These are phyloP conservation scores for Lepidocolaptes lacrymiger DNA, from an alignment of 2,797 vertebrate genomes.

Conservation along the genomic window DNA sequence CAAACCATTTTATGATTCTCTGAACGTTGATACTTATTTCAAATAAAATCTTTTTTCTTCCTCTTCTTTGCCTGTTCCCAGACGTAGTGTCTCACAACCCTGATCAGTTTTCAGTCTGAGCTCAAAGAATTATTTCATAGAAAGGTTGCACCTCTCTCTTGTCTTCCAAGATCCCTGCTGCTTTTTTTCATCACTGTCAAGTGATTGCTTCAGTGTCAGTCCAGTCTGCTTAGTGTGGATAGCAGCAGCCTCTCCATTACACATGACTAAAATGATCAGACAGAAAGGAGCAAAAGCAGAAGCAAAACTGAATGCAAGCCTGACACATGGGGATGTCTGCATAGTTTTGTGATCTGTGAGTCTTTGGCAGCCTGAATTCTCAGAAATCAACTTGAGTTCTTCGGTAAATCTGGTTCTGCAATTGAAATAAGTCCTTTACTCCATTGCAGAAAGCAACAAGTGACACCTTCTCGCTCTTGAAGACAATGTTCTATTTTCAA, in stretches of 20 bases:
- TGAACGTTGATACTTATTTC: neutral
- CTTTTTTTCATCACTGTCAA: neutral
- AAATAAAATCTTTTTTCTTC: neutral
- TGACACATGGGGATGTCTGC: neutral
- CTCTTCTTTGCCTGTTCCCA: neutral
- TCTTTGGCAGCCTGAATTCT: neutral
- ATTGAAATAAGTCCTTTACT: neutral
- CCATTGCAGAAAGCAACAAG: neutral
- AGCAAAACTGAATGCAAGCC: neutral
- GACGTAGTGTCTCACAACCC: neutral
- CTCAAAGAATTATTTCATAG: neutral
- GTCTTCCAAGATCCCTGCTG: neutral
- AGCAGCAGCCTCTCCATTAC: constrained; percentile 17
- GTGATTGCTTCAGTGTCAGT: neutral
- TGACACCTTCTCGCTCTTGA: neutral
- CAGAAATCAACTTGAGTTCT: neutral
- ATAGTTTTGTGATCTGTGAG: neutral
- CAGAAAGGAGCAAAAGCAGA: neutral
- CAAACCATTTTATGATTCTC: neutral
- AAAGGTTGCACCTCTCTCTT: neutral
- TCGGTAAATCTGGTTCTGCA: neutral
- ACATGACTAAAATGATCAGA: neutral
- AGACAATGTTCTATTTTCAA: neutral
- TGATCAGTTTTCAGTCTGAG: neutral
- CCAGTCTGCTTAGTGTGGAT: neutral